Evolutionary conservation across 1,140 invertebrate genomes (phyloP), one percentile per base, ranked within the genome.

Genomic region (Prorops nasuta): DNA sequence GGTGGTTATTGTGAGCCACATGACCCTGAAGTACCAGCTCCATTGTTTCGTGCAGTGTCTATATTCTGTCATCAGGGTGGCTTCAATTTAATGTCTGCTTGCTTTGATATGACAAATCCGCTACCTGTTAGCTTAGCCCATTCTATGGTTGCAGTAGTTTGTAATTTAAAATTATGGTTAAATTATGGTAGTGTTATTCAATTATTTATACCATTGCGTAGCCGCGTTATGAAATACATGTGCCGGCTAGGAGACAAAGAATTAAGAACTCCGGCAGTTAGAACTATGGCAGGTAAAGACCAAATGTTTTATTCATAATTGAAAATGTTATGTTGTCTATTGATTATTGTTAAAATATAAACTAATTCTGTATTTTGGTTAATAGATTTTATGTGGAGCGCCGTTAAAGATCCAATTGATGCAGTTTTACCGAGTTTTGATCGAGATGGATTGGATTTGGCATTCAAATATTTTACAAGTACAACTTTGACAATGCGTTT

Each of bases 381-480:
- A 41, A 21, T 66, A 85, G 91, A 97, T 79, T 92, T 94, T 63
- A 93, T 96, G 84, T 95, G 92, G 92, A 90, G 88, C 54, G 90
- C 92, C 1, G 88, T 94, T 7, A 95, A 95, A 66, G 92, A 96
- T 79, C 91, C 92, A 1, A 78, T 94, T 24, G 92, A 95, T 68
- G 85, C 90, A 0, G 90, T 91, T 16, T 76, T 92, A 20, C 75
- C 75, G 20, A 86, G 86, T 3, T 94, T 95, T 71, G 94, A 97
- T 74, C 81, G 83, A 12, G 93, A 96, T 72, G 94, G 93, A 1
- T 73, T 98, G 18, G 87, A 92, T 51, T 74, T 96, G 49, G 93
- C 94, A 15, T 94, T 95, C 66, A 97, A 97, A 72, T 96, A 96
- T 74, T 96, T 97, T 66, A 94, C 88, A 36, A 94, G 92, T 40